Evolutionary conservation across 2,113 vertebrate genomes (phyloP), one percentile per base, ranked within the genome.

Genomic region (Chaenocephalus aceratus): DNA sequence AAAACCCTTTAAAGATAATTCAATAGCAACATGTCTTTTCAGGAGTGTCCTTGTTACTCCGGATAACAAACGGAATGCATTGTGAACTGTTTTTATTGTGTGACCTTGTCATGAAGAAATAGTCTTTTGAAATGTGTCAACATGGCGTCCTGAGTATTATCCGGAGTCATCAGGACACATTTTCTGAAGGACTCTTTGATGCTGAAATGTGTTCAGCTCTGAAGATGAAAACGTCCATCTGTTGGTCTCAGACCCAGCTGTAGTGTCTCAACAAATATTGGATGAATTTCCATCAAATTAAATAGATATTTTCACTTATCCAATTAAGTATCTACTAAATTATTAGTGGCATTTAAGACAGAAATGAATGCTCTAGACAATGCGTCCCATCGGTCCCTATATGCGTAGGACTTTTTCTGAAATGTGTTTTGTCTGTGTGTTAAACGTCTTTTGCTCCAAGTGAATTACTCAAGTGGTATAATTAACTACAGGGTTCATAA

Each of bases 401-500:
- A 36, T 36, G 5, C 36, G 26, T 26, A 30, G 30, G 30, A 41
- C 36, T 41, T 41, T 41, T 41, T 41, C 36, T 41, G 36, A 41
- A 41, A 41, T 41, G 36, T 8, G 10, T 71, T 89, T 80, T 63
- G 46, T 73, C 26, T 26, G 72, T 67, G 13, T 15, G 57, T 21
- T 44, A 10, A 21, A 63, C 74, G 23, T 84, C 30, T 49, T 69
- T 5, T n/a, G 36, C 30, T 61, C 44, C 59, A 51, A 77, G 53
- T 58, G 12, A 79, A 77, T 44, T 15, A 57, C 49, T 73, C 41
- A 64, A 73, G 63, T n/a, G 68, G 23, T 77, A 70, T 81, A 79
- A 79, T 81, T 71, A 82, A 69, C 45, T 36, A 41, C 44, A 70
- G 79, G 52, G 70, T 80, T 80, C 60, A 56, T 81, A 60, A 80